phyloP scores from a whole-genome alignment of 2,888 invertebrate genomes.

The Sturmia bella region DNA sequence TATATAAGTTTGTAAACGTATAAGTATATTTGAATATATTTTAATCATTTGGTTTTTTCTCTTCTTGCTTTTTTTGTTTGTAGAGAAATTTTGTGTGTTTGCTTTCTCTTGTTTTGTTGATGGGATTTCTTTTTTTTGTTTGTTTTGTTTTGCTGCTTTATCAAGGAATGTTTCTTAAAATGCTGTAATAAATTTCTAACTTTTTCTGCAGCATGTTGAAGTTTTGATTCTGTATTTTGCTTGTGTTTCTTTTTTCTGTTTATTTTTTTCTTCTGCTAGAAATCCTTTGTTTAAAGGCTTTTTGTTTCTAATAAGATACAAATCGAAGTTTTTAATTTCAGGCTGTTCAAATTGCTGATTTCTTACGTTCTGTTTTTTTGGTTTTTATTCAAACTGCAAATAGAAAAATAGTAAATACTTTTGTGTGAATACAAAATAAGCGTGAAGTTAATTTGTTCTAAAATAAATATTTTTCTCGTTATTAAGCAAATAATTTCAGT shows the following conservation, averaged over 20 bases:
- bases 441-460: too few relatives aligned
- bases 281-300: conserved; percentile 23
- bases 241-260: background rate
- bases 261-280: conserved; percentile 38
- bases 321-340: too few relatives aligned
- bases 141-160: conserved; percentile 41
- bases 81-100: conserved; percentile 1
- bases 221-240: conserved; percentile 29
- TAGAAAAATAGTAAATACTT: too few relatives aligned
- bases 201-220: conserved; percentile 60
- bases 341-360: too few relatives aligned
- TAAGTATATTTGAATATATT: conserved; percentile 5
- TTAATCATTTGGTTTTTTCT: conserved; percentile 39
- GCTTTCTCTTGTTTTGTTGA: background rate
- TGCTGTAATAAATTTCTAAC: conserved; percentile 64
- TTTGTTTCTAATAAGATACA: background rate
- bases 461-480: too few relatives aligned
- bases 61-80: conserved; percentile 13
- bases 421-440: too few relatives aligned
- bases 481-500: too few relatives aligned
- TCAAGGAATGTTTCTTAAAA: conserved; percentile 68
- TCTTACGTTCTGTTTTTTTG: too few relatives aligned
- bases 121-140: conserved; percentile 23
- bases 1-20: background rate
- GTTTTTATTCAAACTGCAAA: too few relatives aligned